phyloP scores from a whole-genome alignment of 2,113 vertebrate genomes.

The Malurus alboscapulatus region DNA sequence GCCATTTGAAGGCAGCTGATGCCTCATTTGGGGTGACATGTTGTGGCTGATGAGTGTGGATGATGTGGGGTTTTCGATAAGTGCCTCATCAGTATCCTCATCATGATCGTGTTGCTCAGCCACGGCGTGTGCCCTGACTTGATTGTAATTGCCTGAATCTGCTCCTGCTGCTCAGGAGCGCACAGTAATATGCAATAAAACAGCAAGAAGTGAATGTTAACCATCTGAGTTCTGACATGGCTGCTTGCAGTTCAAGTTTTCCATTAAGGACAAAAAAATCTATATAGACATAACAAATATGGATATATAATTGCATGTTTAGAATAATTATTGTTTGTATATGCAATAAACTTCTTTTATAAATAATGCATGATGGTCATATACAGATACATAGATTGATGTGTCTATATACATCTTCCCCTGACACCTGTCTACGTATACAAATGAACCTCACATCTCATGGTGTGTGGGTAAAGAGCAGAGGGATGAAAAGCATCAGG shows the following conservation, averaged over 20 bases:
- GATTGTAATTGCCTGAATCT: constrained; percentile 99
- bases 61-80: constrained; percentile 94
- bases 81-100: constrained; percentile 99
- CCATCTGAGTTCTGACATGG: constrained; percentile 85
- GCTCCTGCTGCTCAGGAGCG: constrained; percentile 95
- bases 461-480: background rate
- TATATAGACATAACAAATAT: constrained; percentile 42
- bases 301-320: constrained; percentile 59
- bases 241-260: constrained; percentile 80
- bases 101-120: constrained; percentile 95
- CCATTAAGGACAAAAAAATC: constrained; percentile 71
- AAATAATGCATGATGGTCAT: constrained; percentile 3
- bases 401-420: background rate
- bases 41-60: constrained; percentile 88
- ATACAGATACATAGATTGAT: background rate
- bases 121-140: constrained; percentile 99
- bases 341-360: constrained; percentile 2
- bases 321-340: constrained; percentile 53
- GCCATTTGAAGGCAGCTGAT: constrained; percentile 82
- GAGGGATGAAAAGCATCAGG: background rate
- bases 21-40: constrained; percentile 87
- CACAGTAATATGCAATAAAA: constrained; percentile 96
- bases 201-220: constrained; percentile 91
- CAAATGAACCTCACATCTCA: background rate
- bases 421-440: background rate